Percentiles rank a stretch among this genome's conserved stretches.
phyloP scores from a whole-genome alignment of 2,797 vertebrate genomes.

The Dendrocincla tyrannina region DNA sequence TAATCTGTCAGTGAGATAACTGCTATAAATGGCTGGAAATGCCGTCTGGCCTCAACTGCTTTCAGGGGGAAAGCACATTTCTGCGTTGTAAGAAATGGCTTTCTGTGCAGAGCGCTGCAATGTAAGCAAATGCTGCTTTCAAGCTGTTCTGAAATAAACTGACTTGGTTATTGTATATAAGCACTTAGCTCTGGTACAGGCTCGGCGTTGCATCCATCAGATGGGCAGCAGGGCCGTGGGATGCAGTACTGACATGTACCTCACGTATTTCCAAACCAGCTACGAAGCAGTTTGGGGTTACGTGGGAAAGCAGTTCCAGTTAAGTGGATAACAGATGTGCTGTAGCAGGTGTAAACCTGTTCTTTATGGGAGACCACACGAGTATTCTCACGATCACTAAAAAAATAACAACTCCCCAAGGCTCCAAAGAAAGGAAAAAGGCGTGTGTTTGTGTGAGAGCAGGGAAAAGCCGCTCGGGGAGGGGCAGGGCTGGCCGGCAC shows the following conservation, averaged over 20 bases:
- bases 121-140: background rate
- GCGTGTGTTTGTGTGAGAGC: accelerated
- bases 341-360: background rate
- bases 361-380: accelerated
- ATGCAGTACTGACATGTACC: accelerated
- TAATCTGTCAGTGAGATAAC: background rate
- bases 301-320: background rate
- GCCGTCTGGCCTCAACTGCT: background rate
- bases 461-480: background rate
- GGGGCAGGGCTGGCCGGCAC: background rate
- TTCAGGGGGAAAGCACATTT: background rate
- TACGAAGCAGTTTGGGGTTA: background rate
- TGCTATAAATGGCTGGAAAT: background rate
- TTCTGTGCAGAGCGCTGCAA: background rate
- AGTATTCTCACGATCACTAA: background rate
- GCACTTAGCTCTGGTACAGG: accelerated
- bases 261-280: accelerated
- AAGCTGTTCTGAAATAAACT: background rate
- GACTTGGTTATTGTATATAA: background rate
- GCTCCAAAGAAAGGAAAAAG: accelerated
- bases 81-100: background rate
- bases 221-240: accelerated
- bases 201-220: background rate
- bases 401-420: accelerated
- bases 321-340: accelerated